Percentiles rank a stretch among this genome's conserved stretches.
Conservation (phyloP, 2,888 invertebrate genomes). For the Dasysyrphus tricinctus region DNA sequence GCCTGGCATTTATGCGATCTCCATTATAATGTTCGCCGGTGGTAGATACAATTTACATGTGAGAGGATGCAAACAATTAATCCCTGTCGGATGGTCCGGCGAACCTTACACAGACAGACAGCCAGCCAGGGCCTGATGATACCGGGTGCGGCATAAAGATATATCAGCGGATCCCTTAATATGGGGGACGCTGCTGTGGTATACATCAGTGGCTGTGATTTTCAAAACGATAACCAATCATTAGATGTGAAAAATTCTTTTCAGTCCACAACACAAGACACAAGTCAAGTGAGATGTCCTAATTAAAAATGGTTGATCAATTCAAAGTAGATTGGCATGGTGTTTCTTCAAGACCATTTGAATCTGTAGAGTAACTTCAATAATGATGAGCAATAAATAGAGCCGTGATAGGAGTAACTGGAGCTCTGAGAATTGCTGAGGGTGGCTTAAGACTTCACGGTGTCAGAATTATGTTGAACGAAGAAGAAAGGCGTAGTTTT, state of each 20-base stretch:
- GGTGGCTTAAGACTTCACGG: no score
- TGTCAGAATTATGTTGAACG: no score
- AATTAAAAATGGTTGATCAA: slow-evolving; percentile 58
- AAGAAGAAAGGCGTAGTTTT: no score
- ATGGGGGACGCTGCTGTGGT: slow-evolving; percentile 5
- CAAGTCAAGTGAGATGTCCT: slow-evolving; percentile 63
- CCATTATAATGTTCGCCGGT: slow-evolving; percentile 65
- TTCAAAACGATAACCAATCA: slow-evolving; percentile 67
- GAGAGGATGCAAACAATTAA: slow-evolving; percentile 74
- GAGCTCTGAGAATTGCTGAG: no score
- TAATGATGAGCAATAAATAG: no score
- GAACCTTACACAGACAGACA: not conserved
- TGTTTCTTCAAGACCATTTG: no score
- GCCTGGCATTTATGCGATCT: slow-evolving; percentile 49
- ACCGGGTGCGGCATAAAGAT: slow-evolving; percentile 39
- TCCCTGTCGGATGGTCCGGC: slow-evolving; percentile 68
- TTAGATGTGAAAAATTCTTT: slow-evolving; percentile 44
- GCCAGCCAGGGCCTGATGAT: not conserved
- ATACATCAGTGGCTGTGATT: slow-evolving; percentile 45
- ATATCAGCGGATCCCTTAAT: slow-evolving; percentile 23
- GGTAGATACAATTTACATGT: slow-evolving; percentile 69
- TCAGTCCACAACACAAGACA: not conserved
- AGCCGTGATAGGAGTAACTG: no score
- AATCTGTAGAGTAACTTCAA: no score
- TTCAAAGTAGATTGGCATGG: not conserved